phyloP scores from a whole-genome alignment of 2,113 vertebrate species.

The Jacana jacana region DNA sequence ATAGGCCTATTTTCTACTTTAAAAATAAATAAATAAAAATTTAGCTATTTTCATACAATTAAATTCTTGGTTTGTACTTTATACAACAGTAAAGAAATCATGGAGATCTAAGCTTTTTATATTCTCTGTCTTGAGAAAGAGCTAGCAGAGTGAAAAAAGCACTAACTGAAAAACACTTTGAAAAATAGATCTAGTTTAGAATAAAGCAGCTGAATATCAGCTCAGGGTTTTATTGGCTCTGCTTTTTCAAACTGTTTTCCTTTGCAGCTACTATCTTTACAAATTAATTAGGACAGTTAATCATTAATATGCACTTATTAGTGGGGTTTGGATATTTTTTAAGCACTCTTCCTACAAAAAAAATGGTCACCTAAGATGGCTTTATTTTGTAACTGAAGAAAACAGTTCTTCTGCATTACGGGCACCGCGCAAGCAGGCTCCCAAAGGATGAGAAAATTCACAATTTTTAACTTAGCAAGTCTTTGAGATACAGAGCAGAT shows the following conservation, averaged over 20 bases:
- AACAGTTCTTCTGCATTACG: not conserved
- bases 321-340: not conserved
- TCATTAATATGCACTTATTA: not conserved
- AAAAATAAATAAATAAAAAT: not conserved
- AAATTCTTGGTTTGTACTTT: not conserved
- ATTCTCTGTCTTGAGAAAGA: not conserved
- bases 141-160: not conserved
- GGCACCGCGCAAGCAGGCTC: not conserved
- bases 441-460: not conserved
- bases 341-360: not conserved
- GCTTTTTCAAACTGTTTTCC: not conserved
- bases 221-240: not conserved
- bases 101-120: not conserved
- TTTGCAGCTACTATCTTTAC: not conserved
- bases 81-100: not conserved
- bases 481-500: conserved; percentile 59
- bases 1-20: not conserved
- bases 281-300: not conserved
- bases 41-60: not conserved
- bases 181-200: not conserved
- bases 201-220: not conserved
- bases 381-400: not conserved
- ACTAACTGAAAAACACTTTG: not conserved
- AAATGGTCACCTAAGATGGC: not conserved
- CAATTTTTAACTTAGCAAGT: conserved; percentile 19